Evolutionary conservation across 1,140 invertebrate genomes (phyloP).

Genomic region (Sitobion miscanthi): DNA sequence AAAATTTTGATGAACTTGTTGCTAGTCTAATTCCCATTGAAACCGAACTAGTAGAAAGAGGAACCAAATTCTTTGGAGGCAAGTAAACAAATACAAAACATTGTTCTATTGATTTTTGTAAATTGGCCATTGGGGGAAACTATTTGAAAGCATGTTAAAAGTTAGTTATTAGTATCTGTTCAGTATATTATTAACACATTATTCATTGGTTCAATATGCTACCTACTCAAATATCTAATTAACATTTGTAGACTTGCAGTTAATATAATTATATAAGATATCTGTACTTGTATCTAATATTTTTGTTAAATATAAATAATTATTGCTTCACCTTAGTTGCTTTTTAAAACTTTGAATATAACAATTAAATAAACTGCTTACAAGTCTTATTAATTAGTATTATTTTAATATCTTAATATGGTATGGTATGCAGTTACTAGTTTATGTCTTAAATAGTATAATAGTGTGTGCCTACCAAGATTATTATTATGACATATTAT

Average conservation of each 20-base stretch:
- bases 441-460: not conserved
- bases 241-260: not conserved
- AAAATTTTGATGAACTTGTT: conserved; percentile 64
- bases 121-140: not conserved
- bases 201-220: not conserved
- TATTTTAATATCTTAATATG: not conserved
- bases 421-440: not conserved
- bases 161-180: not conserved
- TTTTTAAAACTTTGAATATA: not conserved
- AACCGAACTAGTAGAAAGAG: conserved; percentile 70
- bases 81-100: conserved; percentile 23
- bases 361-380: not conserved
- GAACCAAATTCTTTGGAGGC: conserved; percentile 74
- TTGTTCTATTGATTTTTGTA: not conserved
- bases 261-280: not conserved
- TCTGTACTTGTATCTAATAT: not conserved
- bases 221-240: not conserved
- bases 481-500: not conserved
- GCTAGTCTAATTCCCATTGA: conserved; percentile 72
- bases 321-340: not conserved
- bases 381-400: not conserved
- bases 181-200: not conserved
- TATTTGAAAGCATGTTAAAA: not conserved
- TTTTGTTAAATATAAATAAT: not conserved
- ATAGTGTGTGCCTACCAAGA: not conserved